Evolutionary conservation across 1,140 invertebrate genomes (phyloP).

Genomic region (Lycorma delicatula): DNA sequence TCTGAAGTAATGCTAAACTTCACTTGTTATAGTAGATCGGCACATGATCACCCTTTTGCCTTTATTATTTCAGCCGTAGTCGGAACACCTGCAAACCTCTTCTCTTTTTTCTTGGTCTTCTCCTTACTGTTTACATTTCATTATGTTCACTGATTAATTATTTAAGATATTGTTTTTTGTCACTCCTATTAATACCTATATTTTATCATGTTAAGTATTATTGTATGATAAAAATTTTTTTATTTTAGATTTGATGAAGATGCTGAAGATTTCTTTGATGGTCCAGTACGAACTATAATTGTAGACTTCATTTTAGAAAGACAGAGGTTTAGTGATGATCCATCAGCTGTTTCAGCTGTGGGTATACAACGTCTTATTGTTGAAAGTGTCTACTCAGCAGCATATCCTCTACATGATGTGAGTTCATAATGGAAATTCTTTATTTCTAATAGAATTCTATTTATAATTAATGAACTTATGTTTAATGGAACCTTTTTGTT

Average conservation of each 20-base stretch:
- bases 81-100: no score
- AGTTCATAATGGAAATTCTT: conserved; percentile 33
- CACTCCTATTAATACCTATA: no score
- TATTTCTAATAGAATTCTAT: neutral
- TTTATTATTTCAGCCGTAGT: no score
- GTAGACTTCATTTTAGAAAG: conserved; percentile 87
- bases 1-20: no score
- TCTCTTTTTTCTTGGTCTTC: no score
- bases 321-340: conserved; percentile 62
- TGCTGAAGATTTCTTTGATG: conserved; percentile 73
- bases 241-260: conserved; percentile 69
- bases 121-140: no score
- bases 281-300: conserved; percentile 74
- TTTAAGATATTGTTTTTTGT: no score
- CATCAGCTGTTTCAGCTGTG: conserved; percentile 61
- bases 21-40: no score
- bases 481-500: conserved; percentile 12
- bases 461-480: neutral
- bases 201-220: no score
- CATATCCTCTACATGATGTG: conserved; percentile 88
- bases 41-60: no score
- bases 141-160: no score
- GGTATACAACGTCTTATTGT: conserved; percentile 75
- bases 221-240: conserved; percentile 18
- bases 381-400: conserved; percentile 68